Percentiles rank a stretch among this genome's conserved stretches.
Conservation (phyloP, 2,797 vertebrate species). For the Eidolon dupreanum region DNA sequence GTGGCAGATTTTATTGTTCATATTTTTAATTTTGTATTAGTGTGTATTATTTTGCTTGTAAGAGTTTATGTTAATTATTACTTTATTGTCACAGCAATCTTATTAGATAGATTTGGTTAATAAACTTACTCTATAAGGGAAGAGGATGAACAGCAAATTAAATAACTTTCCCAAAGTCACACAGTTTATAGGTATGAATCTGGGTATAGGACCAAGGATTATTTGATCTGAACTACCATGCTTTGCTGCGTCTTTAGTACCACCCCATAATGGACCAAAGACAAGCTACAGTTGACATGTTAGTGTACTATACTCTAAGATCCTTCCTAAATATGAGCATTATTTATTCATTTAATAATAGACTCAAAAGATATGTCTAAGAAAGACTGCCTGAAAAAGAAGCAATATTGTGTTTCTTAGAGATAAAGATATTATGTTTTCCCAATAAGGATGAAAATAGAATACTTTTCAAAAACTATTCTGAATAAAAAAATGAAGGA, state of each 20-base stretch:
- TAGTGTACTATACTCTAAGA: neutral
- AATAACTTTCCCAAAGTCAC: neutral
- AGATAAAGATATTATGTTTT: neutral
- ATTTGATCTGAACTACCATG: neutral
- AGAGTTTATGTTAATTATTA: neutral
- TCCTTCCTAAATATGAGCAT: neutral
- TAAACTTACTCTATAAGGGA: neutral
- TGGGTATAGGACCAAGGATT: neutral
- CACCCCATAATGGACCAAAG: neutral
- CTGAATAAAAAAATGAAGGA: neutral
- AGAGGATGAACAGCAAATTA: neutral
- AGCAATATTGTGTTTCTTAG: neutral
- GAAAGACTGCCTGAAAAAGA: neutral
- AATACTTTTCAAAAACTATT: neutral
- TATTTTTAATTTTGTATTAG: conserved; percentile 4
- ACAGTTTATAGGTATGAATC: neutral
- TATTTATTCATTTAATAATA: neutral
- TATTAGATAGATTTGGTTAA: neutral
- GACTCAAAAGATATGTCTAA: neutral
- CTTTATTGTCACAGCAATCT: neutral
- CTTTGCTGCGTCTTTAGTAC: neutral
- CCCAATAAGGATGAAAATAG: neutral
- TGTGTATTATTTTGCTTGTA: neutral
- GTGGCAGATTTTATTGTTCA: neutral
- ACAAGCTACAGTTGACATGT: neutral